Conservation (phyloP, 2,797 vertebrate genomes). For the Esox masquinongy region DNA sequence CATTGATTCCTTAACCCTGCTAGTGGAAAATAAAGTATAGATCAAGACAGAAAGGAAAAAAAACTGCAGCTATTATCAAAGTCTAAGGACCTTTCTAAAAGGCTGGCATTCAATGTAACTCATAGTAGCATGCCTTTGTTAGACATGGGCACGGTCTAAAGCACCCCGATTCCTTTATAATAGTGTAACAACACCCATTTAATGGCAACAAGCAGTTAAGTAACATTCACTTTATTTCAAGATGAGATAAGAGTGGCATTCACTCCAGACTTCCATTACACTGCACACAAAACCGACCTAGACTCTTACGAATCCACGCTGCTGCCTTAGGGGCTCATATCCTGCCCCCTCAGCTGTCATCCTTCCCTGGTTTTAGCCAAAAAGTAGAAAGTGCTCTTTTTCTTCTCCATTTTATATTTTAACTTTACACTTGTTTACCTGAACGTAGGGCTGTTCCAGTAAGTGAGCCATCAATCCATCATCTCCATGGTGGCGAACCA, state of each 20-base stretch:
- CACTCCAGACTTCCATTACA: slow-evolving; percentile 22
- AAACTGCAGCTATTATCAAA: slow-evolving; percentile 34
- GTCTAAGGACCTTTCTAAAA: slow-evolving; percentile 48
- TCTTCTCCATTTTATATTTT: slow-evolving; percentile 55
- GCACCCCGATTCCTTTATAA: slow-evolving; percentile 39
- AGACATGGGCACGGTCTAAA: slow-evolving; percentile 52
- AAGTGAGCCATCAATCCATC: slow-evolving; percentile 73
- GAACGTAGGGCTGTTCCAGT: slow-evolving; percentile 59
- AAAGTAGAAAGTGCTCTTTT: slow-evolving; percentile 54
- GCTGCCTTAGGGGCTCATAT: slow-evolving; percentile 43
- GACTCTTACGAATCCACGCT: slow-evolving; percentile 17
- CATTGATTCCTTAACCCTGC: slow-evolving; percentile 49
- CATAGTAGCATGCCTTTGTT: slow-evolving; percentile 19
- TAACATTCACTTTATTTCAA: slow-evolving; percentile 49
- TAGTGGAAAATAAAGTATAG: slow-evolving; percentile 46
- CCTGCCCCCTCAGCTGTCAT: slow-evolving; percentile 36
- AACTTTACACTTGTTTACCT: slow-evolving; percentile 67
- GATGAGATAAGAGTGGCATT: slow-evolving; percentile 29
- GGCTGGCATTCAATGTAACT: slow-evolving; percentile 39
- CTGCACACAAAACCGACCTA: slow-evolving; percentile 20
- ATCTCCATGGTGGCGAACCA: slow-evolving; percentile 67
- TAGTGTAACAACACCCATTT: slow-evolving; percentile 42
- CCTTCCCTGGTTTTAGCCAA: slow-evolving; percentile 23
- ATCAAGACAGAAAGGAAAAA: slow-evolving; percentile 25
- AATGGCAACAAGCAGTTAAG: slow-evolving; percentile 45